Evolutionary conservation across 2,113 vertebrate species (phyloP).

Genomic region (Athene noctua): DNA sequence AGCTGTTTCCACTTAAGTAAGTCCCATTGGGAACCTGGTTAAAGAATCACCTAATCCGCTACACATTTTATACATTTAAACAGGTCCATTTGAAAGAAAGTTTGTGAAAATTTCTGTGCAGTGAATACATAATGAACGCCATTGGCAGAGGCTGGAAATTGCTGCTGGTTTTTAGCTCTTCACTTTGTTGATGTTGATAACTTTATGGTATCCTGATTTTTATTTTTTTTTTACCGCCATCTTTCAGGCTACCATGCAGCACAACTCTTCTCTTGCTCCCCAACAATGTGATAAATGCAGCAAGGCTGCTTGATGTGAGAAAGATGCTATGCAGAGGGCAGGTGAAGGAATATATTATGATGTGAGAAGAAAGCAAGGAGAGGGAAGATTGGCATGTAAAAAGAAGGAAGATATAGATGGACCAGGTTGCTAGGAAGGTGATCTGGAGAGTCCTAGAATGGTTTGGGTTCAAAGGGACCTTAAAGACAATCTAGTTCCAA

Average conservation of each 20-base stretch:
- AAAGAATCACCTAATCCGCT: constrained; percentile 43
- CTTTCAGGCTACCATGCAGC: neutral
- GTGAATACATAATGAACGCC: constrained; percentile 20
- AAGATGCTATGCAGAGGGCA: neutral
- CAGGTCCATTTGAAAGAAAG: constrained; percentile 51
- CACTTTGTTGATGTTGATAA: neutral
- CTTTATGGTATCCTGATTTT: neutral
- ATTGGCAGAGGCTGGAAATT: neutral
- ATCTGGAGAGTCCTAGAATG: neutral
- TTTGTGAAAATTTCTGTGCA: neutral
- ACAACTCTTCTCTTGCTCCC: neutral
- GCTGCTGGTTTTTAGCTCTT: neutral
- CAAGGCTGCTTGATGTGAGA: neutral
- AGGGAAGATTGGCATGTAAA: neutral
- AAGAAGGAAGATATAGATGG: neutral
- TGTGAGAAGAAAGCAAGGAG: neutral
- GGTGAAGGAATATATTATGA: neutral
- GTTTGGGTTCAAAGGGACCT: too few species aligned
- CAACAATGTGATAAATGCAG: neutral
- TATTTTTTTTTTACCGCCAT: neutral
- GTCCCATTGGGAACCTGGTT: constrained; percentile 34
- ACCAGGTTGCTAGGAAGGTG: neutral
- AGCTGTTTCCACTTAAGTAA: constrained; percentile 56
- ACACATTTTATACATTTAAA: constrained; percentile 55
- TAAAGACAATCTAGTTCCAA: too few species aligned